These are phyloP conservation scores for Hoplias malabaricus DNA, from an alignment of 2,113 vertebrate genomes.

Conservation along the genomic window DNA sequence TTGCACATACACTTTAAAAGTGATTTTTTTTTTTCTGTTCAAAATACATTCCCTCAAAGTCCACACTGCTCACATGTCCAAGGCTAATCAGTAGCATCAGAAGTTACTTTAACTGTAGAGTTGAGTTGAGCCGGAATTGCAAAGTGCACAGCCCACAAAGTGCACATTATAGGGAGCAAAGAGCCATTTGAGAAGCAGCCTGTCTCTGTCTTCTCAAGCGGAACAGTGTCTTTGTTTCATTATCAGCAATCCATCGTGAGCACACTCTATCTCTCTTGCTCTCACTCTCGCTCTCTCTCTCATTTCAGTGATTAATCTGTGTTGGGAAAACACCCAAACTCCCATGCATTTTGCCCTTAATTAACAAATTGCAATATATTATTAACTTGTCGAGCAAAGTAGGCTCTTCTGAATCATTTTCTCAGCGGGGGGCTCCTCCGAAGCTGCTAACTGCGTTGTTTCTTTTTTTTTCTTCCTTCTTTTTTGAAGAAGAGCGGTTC, in stretches of 20 bases:
- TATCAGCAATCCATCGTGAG: slow-evolving; percentile 41
- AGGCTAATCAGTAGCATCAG: too few relatives aligned
- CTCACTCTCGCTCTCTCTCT: slow-evolving; percentile 54
- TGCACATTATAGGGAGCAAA: too few relatives aligned
- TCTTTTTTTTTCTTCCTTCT: background rate
- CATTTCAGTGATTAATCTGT: slow-evolving; percentile 57
- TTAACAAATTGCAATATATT: slow-evolving; percentile 63
- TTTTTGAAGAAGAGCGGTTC: slow-evolving; percentile 29
- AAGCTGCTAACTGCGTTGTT: slow-evolving; percentile 45
- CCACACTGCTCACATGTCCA: too few relatives aligned
- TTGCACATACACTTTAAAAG: too few relatives aligned
- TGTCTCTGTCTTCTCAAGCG: slow-evolving; percentile 45
- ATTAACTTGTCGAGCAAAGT: slow-evolving; percentile 57
- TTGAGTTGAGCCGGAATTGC: too few relatives aligned
- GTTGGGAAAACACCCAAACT: slow-evolving; percentile 57
- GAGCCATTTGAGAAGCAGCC: too few relatives aligned
- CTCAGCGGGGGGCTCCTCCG: slow-evolving; percentile 48
- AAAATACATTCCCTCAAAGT: too few relatives aligned
- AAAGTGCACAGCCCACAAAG: too few relatives aligned
- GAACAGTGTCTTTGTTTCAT: slow-evolving; percentile 52
- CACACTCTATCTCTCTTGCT: slow-evolving; percentile 47
- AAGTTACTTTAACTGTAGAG: too few relatives aligned
- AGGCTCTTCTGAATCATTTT: slow-evolving; percentile 55
- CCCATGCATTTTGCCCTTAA: slow-evolving; percentile 59
- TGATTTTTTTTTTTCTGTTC: too few relatives aligned